Conservation (phyloP, 1,140 invertebrate species). For the Megalopta genalis region DNA sequence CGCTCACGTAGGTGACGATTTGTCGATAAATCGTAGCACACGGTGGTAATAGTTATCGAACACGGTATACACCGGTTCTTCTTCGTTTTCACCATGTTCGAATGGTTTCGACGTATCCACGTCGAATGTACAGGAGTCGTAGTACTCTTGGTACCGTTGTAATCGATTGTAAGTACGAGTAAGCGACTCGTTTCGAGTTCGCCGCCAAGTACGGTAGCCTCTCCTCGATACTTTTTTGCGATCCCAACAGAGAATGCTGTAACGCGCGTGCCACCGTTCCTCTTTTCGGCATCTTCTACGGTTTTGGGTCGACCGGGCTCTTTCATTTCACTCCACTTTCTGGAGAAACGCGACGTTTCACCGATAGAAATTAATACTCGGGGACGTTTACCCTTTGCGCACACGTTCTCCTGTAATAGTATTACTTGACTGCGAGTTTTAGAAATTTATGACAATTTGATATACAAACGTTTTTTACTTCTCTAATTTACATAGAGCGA, state of each 20-base stretch:
- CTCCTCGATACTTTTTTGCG: slow-evolving; percentile 57
- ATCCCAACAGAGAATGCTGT: slow-evolving; percentile 33
- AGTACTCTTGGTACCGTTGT: slow-evolving; percentile 71
- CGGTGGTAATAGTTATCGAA: slow-evolving; percentile 45
- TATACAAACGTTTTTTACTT: no score
- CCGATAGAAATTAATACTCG: slow-evolving; percentile 12
- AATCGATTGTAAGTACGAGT: slow-evolving; percentile 37
- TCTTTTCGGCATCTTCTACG: slow-evolving; percentile 21
- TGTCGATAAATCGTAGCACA: slow-evolving; percentile 16
- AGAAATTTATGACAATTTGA: no score
- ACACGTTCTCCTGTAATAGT: no score
- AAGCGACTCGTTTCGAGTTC: slow-evolving; percentile 56
- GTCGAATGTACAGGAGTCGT: slow-evolving; percentile 33
- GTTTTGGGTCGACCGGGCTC: slow-evolving; percentile 25
- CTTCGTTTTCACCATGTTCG: slow-evolving; percentile 50
- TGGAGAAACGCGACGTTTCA: slow-evolving; percentile 11
- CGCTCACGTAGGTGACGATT: background rate
- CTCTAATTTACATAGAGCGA: no score
- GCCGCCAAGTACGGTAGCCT: slow-evolving; percentile 63
- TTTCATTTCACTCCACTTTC: slow-evolving; percentile 46
- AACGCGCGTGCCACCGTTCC: slow-evolving; percentile 38
- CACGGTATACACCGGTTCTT: slow-evolving; percentile 45
- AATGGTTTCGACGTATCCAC: slow-evolving; percentile 20
- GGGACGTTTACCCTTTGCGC: background rate
- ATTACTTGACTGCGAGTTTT: no score